These are phyloP conservation scores for Homarus americanus DNA, from an alignment of 1,140 invertebrate species.

Conservation along the genomic window DNA sequence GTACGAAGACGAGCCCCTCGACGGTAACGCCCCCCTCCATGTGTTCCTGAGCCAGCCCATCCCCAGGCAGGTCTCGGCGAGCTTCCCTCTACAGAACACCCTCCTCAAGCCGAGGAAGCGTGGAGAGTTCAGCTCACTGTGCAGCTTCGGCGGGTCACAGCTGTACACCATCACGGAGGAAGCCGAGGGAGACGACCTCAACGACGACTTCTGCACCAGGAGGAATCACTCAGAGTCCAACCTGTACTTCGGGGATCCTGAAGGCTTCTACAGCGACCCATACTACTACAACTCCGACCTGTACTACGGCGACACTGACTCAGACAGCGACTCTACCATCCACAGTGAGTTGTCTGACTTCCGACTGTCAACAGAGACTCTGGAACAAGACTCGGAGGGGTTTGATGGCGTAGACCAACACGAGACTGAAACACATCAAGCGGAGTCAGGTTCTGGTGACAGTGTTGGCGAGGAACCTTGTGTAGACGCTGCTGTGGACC, in stretches of 20 bases:
- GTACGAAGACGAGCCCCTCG: conserved; percentile 11
- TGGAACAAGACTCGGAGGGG: conserved; percentile 25
- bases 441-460: background rate
- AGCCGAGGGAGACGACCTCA: conserved; percentile 20
- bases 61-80: background rate
- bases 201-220: conserved; percentile 33
- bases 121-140: conserved; percentile 41
- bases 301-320: conserved; percentile 58
- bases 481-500: background rate
- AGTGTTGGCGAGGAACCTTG: background rate
- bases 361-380: conserved; percentile 26
- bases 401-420: background rate
- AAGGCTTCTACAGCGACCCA: background rate
- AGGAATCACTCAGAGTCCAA: conserved; percentile 57
- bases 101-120: conserved; percentile 31
- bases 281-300: conserved; percentile 12
- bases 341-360: conserved; percentile 21
- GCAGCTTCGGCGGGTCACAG: conserved; percentile 48
- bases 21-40: conserved; percentile 37
- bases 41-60: conserved; percentile 54
- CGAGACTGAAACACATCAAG: background rate
- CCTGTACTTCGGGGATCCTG: conserved; percentile 20
- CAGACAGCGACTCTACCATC: conserved; percentile 20
- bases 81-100: background rate
- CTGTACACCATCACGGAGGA: conserved; percentile 60